Evolutionary conservation across 2,113 vertebrate genomes (phyloP).

Genomic region (Heliornis fulica): DNA sequence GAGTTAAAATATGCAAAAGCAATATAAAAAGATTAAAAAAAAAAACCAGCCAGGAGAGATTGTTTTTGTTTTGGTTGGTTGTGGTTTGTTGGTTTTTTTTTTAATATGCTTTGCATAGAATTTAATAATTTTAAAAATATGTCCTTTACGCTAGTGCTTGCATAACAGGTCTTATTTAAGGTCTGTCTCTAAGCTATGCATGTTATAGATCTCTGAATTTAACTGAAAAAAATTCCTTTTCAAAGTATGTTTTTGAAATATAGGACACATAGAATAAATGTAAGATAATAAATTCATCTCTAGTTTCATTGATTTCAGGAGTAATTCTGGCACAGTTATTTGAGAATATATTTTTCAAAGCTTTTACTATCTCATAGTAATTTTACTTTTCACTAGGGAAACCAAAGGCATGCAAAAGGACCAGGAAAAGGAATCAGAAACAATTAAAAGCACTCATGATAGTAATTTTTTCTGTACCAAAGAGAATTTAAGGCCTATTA

Average conservation of each 20-base stretch:
- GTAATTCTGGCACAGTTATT: background rate
- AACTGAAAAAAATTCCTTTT: background rate
- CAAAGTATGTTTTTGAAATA: background rate
- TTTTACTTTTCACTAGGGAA: slow-evolving; percentile 12
- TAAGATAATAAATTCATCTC: background rate
- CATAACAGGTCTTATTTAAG: background rate
- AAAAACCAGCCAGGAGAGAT: background rate
- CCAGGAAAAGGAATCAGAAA: background rate
- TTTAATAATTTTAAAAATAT: background rate
- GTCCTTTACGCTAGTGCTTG: background rate
- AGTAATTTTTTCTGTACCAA: background rate
- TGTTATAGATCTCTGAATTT: background rate
- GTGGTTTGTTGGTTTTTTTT: too few species aligned
- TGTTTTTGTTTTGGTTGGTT: too few species aligned
- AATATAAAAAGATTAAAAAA: background rate
- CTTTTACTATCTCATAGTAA: background rate
- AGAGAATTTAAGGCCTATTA: background rate
- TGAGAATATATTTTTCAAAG: slow-evolving; percentile 15
- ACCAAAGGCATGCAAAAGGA: background rate
- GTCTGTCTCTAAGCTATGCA: background rate
- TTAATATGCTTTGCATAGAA: background rate
- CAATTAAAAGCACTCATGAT: background rate
- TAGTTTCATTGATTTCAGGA: background rate
- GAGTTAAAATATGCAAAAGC: background rate
- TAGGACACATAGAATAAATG: background rate